Evolutionary conservation across 2,888 invertebrate genomes (phyloP), one percentile per base, ranked within the genome.

Genomic region (Zaprionus obscuricornis): DNA sequence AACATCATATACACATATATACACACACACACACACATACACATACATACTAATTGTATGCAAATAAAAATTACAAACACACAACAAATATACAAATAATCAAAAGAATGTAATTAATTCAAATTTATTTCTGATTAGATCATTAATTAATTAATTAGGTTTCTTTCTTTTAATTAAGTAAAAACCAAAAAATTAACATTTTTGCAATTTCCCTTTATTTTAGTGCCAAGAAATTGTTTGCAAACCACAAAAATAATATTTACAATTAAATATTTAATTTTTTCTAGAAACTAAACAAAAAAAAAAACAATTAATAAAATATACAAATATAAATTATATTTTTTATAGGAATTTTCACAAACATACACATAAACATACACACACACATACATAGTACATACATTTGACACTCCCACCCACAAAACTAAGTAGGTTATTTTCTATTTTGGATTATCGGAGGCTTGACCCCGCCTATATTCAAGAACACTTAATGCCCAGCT

Each of bases 211-310:
- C 20, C 45, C 11, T 31, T 64, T 47, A 43, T 60, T 79, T 69
- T 66, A 66, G 84, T 84, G 77, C 77, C 81, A 84, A 84, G 60
- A 73, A 77, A 56, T 70, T 54, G 39, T 67, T 70, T 65, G 52
- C 73, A 46, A 65, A 49, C 63, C 49, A 47, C 40, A 46, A n/a
- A n/a, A n/a, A n/a, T n/a, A n/a, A n/a, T n/a, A n/a, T n/a, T n/a
- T n/a, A n/a, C n/a, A n/a, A n/a, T n/a, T n/a, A n/a, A n/a, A n/a
- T n/a, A n/a, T n/a, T 56, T 54, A 31, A 49, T 60, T 70, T 58
- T 69, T 43, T 54, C 51, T 73, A 74, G 67, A 36, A 39, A 59
- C 50, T 82, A 74, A 63, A 49, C 17, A 27, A 52, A 34, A 46
- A 34, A 37, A 51, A 56, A 56, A 24, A 18, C 11, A 49, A 45